Base-by-base conservation (phyloP, 1,140 invertebrate species). In the Ericerus pela region DNA sequence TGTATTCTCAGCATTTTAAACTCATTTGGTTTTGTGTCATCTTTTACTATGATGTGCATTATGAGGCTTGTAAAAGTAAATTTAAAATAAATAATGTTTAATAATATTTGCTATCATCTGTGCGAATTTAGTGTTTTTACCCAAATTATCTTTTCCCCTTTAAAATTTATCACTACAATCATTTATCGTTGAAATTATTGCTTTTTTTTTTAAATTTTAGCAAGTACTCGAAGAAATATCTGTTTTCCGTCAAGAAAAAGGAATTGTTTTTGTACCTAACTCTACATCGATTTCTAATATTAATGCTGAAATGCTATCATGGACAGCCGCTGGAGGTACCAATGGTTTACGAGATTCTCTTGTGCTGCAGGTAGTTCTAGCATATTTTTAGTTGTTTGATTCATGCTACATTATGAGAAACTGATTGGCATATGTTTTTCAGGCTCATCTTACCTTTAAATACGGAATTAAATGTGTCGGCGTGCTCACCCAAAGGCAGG, bases 241-340 rank as follows among this genome's bases (percentile, higher is more conserved):
- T 0, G 72, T 74, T 61, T 77, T 75, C 61, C 69, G 80, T 12
- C 74, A 79, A 59, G 70, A 75, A 47, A 75, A 77, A 58, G 68
- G 70, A 1, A 69, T 71, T 27, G 68, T 67, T 30, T 82, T 73
- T 54, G 64, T 67, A 31, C 70, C 73, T 5, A 62, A 67, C 12
- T 67, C 67, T 36, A 14, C 31, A 29, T 11, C 5, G 59, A 62
- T 55, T 20, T 66, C 68, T 0, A 65, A 62, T 56, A 61, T 62
- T 22, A 61, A 71, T 54, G 61, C 63, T 22, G 79, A 81, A 59
- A 80, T 79, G 65, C 65, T 80, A 11, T 79, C 79, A 1, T 83
- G 80, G 80, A 82, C 79, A 10, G 76, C 76, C 10, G 71, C 75
- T 41, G 62, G 70, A 1, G 79, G 78, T 12, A 26, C 61, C 24